A percentile compares a stretch with the other conserved stretches of the same genome.
Evolutionary conservation across 1,140 invertebrate species (phyloP).

Genomic region (Acyrthosiphon pisum): DNA sequence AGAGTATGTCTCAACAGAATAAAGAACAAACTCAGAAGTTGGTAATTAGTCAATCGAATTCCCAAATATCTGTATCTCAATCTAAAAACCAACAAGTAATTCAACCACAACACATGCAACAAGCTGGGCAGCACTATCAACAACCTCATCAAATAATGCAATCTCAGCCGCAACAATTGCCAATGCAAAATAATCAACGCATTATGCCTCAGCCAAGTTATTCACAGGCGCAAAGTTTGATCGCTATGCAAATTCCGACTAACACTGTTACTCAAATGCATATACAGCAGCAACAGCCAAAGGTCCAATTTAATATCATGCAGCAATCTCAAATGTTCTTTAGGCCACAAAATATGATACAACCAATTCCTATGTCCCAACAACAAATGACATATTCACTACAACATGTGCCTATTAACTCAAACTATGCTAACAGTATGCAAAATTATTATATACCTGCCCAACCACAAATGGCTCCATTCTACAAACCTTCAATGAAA

Average conservation of each 20-base stretch:
- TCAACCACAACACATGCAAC: conserved; percentile 65
- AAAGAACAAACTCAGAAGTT: conserved; percentile 56
- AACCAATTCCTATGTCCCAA: conserved; percentile 44
- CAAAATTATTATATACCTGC: conserved; percentile 50
- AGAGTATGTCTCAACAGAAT: conserved; percentile 57
- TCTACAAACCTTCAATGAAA: conserved; percentile 29
- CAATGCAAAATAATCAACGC: conserved; percentile 36
- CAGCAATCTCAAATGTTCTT: conserved; percentile 35
- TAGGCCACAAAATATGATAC: conserved; percentile 48
- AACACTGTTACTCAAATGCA: conserved; percentile 50
- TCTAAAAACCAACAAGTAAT: conserved; percentile 58
- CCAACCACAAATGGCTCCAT: conserved; percentile 37
- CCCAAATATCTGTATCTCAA: conserved; percentile 35
- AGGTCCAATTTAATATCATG: conserved; percentile 39
- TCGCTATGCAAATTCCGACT: conserved; percentile 33
- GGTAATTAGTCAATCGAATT: conserved; percentile 54
- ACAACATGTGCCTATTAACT: conserved; percentile 49
- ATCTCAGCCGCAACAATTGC: conserved; percentile 59
- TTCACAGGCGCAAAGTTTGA: conserved; percentile 52
- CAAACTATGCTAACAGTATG: conserved; percentile 42
- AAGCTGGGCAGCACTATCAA: conserved; percentile 58
- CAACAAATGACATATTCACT: conserved; percentile 53
- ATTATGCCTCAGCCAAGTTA: conserved; percentile 49
- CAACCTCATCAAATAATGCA: conserved; percentile 64
- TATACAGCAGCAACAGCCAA: conserved; percentile 47